Percentiles rank a stretch among this genome's conserved stretches.
Evolutionary conservation across 2,113 vertebrate genomes (phyloP).

Genomic region (Dasyurus viverrinus): DNA sequence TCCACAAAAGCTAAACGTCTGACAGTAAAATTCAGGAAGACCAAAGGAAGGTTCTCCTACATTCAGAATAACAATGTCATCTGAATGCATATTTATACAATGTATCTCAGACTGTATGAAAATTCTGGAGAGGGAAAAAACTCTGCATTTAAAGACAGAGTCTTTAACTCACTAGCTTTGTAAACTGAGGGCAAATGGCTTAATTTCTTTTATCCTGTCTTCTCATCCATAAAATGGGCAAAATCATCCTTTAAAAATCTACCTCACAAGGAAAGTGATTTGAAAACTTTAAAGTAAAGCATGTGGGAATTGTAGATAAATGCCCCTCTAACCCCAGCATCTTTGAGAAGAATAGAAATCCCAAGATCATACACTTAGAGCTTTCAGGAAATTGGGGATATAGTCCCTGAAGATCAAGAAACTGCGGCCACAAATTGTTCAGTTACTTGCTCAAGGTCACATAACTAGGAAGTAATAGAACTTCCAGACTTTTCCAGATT

Average conservation of each 20-base stretch:
- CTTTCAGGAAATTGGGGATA: neutral
- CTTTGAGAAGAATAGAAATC: neutral
- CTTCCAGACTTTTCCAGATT: neutral
- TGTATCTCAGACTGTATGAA: neutral
- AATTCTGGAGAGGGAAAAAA: neutral
- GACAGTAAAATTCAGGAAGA: slow-evolving; percentile 18
- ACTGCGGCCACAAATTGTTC: neutral
- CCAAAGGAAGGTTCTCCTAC: neutral
- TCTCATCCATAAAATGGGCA: neutral
- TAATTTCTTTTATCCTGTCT: neutral
- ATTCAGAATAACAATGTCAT: slow-evolving; percentile 33
- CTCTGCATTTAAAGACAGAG: neutral
- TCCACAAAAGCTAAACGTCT: neutral
- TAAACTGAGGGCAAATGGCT: neutral
- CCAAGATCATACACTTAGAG: neutral
- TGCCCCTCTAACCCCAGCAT: neutral
- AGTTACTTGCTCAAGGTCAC: neutral
- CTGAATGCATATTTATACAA: slow-evolving; percentile 38
- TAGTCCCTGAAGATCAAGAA: neutral
- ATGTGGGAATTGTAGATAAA: neutral
- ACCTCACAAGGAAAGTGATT: neutral
- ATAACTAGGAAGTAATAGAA: neutral
- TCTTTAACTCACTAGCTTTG: neutral
- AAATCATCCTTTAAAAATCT: neutral
- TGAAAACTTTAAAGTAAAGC: neutral